These are phyloP conservation scores for Chionoecetes opilio DNA, from an alignment of 1,140 invertebrate species.

Conservation along the genomic window DNA sequence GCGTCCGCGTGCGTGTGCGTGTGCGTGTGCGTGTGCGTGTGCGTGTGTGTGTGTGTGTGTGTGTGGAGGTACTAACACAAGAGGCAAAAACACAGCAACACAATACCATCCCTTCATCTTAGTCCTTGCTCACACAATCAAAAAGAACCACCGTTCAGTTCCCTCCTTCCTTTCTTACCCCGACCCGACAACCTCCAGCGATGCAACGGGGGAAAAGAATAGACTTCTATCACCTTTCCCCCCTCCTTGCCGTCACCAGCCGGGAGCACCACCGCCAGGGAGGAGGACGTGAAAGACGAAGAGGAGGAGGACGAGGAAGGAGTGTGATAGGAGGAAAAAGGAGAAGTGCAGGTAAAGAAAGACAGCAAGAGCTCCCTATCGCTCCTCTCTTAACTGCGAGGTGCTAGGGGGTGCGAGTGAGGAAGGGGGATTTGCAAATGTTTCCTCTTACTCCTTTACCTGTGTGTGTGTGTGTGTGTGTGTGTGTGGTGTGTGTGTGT, in stretches of 20 bases:
- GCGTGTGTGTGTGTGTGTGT: slow-evolving; percentile 47
- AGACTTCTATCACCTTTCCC: neutral
- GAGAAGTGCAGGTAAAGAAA: neutral
- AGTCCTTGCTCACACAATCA: too few species aligned
- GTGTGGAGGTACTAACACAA: neutral
- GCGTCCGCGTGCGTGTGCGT: too few species aligned
- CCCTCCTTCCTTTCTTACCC: neutral
- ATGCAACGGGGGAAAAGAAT: neutral
- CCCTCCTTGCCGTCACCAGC: neutral
- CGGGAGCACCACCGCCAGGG: neutral
- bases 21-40: slow-evolving; percentile 37
- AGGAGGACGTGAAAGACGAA: too few species aligned
- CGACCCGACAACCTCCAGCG: neutral
- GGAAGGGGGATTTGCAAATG: neutral
- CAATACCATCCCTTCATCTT: too few species aligned
- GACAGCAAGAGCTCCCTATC: neutral
- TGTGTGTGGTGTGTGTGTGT: neutral
- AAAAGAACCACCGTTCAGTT: neutral
- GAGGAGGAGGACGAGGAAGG: too few species aligned
- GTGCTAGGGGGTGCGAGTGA: too few species aligned
- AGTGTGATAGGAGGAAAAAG: too few species aligned
- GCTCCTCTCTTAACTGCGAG: neutral
- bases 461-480: neutral
- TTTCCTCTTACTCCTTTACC: neutral
- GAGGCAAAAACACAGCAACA: too few species aligned